Percentiles rank a stretch among this genome's conserved stretches.
Conservation (phyloP, 2,113 vertebrate genomes). For the Nipponia nippon region DNA sequence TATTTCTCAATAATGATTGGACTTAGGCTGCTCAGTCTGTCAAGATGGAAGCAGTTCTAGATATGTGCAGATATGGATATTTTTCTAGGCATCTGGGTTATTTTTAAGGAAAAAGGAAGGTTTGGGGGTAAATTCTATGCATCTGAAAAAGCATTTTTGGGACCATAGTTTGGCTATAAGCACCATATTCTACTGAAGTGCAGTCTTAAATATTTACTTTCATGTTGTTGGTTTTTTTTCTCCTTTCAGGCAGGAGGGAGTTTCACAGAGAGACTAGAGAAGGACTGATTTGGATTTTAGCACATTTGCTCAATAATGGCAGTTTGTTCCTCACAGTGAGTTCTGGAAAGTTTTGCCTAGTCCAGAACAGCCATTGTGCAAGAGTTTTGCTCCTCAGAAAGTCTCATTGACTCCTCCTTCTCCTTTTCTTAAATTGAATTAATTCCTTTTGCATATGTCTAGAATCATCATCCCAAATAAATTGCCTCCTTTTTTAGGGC, state of each 20-base stretch:
- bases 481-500: background rate
- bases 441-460: background rate
- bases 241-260: background rate
- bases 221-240: background rate
- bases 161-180: background rate
- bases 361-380: background rate
- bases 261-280: background rate
- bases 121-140: background rate
- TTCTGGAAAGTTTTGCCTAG: background rate
- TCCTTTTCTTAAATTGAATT: background rate
- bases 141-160: background rate
- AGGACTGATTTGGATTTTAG: background rate
- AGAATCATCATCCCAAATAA: background rate
- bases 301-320: background rate
- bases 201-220: background rate
- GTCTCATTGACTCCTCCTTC: background rate
- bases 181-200: background rate
- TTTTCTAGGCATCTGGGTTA: background rate
- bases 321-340: background rate
- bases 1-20: background rate
- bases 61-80: background rate
- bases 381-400: background rate
- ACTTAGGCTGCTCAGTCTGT: background rate
- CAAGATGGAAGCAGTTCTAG: background rate
- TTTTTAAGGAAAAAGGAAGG: background rate